Conservation (phyloP, 1,140 invertebrate species). For the Neodiprion lecontei region DNA sequence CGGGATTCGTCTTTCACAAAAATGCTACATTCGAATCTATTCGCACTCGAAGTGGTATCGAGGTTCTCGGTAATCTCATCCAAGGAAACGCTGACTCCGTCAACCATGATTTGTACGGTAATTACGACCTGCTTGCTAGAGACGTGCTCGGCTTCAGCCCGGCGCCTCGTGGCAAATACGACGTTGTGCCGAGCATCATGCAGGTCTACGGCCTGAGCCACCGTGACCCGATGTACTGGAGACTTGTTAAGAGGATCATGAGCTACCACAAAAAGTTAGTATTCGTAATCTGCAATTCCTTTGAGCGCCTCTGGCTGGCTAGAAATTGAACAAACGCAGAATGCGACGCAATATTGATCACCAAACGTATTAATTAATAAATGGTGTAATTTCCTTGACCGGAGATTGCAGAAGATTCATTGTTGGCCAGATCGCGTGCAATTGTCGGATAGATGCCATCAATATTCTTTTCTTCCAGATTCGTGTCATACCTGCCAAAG, state of each 20-base stretch:
- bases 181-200: slow-evolving; percentile 50
- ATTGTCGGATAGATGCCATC: no score
- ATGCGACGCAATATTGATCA: not conserved
- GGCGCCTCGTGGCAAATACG: slow-evolving; percentile 47
- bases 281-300: slow-evolving; percentile 23
- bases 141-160: slow-evolving; percentile 52
- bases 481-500: slow-evolving; percentile 48
- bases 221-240: slow-evolving; percentile 63
- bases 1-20: no score
- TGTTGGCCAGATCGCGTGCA: not conserved
- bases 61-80: slow-evolving; percentile 72
- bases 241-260: slow-evolving; percentile 59
- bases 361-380: no score
- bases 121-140: slow-evolving; percentile 49
- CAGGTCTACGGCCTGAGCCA: slow-evolving; percentile 53
- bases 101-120: slow-evolving; percentile 69
- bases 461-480: slow-evolving; percentile 31
- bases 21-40: no score
- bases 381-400: not conserved
- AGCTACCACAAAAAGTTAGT: slow-evolving; percentile 57
- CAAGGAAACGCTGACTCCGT: slow-evolving; percentile 72
- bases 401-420: not conserved
- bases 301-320: not conserved
- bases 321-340: no score
- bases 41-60: slow-evolving; percentile 39